Base-by-base conservation (phyloP, 2,888 invertebrate species). In the Tupiocoris notatus region DNA sequence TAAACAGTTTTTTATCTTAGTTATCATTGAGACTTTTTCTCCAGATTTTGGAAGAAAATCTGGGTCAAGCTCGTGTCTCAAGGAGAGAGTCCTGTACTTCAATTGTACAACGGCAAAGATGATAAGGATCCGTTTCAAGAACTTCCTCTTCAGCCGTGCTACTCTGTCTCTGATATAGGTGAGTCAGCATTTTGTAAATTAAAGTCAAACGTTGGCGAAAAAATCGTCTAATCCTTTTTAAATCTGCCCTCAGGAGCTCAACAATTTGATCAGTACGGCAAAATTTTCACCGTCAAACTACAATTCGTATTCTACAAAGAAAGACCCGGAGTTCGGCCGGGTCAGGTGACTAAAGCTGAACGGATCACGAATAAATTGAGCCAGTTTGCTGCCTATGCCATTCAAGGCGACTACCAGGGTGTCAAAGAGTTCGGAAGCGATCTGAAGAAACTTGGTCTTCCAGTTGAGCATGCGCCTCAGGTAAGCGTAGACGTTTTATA, bases 231-330 rank as follows among this genome's bases (percentile, higher is more conserved):
- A 59, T 16, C 17, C 39, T 39, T 39, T 39, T 39, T 3, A 12
- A 3, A 39, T 39, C 0, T 18, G 2, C 18, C 66, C 66, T 56
- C 80, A 85, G 93, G 92, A 67, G 94, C 96, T 54, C 99, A 99
- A 86, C 98, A 98, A 84, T 98, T 95, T 84, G 99, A 99, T 85
- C 95, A 97, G 84, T 99, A 93, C 84, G 98, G 98, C 25, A 99
- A 99, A 86, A 98, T 99, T 81, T 98, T 99, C 86, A 99, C 99
- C 0, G 90, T 98, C 76, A 90, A 92, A 83, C 86, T 97, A 80
- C 98, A 98, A 84, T 98, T 97, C 83, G 93, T 98, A 75, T 96
- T 98, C 85, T 99, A 99, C 85, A 96, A 98, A 84, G 99, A 99
- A 84, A 88, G 98, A 12, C 97, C 98, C 0, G 98, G 98, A 0